phyloP scores from a whole-genome alignment of 1,140 invertebrate genomes.

The Armadillidium nasatum region DNA sequence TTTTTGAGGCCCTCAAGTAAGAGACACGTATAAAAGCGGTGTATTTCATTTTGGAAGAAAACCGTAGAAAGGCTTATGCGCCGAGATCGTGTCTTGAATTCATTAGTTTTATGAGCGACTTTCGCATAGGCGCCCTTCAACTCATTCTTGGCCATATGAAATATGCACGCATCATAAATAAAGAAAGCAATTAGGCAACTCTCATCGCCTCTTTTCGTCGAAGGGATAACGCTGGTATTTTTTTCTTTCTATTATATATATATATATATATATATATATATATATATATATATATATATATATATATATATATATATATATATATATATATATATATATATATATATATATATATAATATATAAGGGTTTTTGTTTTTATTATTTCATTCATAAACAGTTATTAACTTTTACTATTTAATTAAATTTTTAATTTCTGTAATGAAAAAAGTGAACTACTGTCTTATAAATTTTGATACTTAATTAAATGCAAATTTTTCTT shows the following conservation, averaged over 20 bases:
- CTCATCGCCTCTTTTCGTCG: neutral
- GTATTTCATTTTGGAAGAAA: neutral
- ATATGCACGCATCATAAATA: constrained; percentile 4
- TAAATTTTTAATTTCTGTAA: no score
- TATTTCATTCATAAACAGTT: no score
- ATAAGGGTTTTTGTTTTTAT: no score
- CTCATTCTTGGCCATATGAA: constrained; percentile 2
- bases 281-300: constrained; percentile 3
- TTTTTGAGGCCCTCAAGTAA: neutral
- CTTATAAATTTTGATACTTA: no score
- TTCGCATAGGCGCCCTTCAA: neutral
- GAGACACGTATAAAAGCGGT: neutral
- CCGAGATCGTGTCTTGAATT: neutral
- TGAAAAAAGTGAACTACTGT: no score
- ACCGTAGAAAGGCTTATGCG: neutral
- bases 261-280: constrained; percentile 17
- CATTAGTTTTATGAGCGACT: constrained; percentile 6
- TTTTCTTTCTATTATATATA: neutral
- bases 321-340: neutral
- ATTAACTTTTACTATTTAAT: no score
- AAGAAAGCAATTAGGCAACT: neutral
- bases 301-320: constrained; percentile 16
- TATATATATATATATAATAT: neutral
- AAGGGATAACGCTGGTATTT: neutral
- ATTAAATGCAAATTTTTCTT: no score